Conservation (phyloP, 2,888 invertebrate species). For the Tyria jacobaeae region DNA sequence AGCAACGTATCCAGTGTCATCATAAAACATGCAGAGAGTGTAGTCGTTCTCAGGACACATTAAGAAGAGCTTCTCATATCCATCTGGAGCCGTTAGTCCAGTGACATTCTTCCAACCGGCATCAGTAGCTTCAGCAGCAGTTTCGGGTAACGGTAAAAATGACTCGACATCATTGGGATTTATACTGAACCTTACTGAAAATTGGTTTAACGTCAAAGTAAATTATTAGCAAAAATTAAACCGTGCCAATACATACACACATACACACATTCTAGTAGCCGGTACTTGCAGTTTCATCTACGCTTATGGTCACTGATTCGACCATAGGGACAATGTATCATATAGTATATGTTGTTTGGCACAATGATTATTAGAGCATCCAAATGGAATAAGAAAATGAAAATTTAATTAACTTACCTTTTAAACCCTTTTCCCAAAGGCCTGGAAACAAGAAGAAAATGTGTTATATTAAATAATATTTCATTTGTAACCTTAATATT, state of each 20-base stretch:
- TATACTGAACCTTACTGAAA: background rate
- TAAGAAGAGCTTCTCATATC: background rate
- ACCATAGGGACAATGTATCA: too few species aligned
- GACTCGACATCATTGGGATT: background rate
- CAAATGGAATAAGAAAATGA: too few species aligned
- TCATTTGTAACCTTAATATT: too few species aligned
- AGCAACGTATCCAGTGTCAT: constrained; percentile 7
- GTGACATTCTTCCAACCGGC: background rate
- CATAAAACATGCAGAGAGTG: constrained; percentile 5
- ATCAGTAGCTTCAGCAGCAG: background rate
- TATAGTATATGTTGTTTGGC: too few species aligned
- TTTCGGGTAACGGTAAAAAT: background rate
- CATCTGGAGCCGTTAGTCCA: background rate
- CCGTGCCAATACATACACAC: too few species aligned
- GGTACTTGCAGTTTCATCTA: too few species aligned
- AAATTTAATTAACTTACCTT: background rate
- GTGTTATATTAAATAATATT: background rate
- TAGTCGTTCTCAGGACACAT: constrained; percentile 10
- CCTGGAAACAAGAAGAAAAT: background rate
- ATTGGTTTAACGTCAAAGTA: background rate
- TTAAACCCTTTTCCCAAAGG: background rate
- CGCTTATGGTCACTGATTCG: too few species aligned
- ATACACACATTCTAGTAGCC: too few species aligned
- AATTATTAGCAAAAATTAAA: too few species aligned
- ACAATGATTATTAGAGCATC: too few species aligned